Base-by-base conservation (phyloP, 2,797 vertebrate genomes). In the Pangasius sanitwongsei region DNA sequence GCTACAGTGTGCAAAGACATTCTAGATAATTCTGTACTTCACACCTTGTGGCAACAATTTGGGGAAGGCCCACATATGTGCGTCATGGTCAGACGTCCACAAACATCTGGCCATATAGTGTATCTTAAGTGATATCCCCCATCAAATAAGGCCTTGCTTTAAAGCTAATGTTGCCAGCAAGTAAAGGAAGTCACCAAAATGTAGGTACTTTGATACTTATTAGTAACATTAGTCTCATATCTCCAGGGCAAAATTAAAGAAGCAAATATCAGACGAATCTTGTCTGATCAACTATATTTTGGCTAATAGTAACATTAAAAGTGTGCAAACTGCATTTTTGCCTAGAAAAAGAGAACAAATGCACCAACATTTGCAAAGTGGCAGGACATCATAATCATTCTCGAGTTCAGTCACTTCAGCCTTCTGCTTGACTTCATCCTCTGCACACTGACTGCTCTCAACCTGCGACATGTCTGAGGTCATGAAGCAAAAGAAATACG, bases 301-400 rank as follows among this genome's bases (percentile, higher is more conserved):
- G 25, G 0, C 16, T 20, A 9, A 50, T 11, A 77, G 7, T 53
- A n/a, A 53, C 41, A 16, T n/a, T 20, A 81, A 34, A 59, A 20
- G 23, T 16, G 37, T 63, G 13, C 18, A 59, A 81, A 81, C 13
- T 53, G 48, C 13, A 53, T 53, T 18, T 78, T 28, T 82, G 9
- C 8, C 1, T 34, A 0, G 25, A 41, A 18, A 83, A 50, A 84
- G 4, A 69, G 16, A 53, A 69, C 11, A 50, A 85, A 28, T 86
- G 2, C 88, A 93, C 94, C 78, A 72, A 94, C 93, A 28, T 78
- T 93, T 94, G 87, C 90, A 90, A 57, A 57, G 1, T 69, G 95
- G 95, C 72, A 95, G 90, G 65, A 95, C 63, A 1, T 96, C 95
- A 37, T 95, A 95, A 85, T 91, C 87, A 77, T 44, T 91, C 37